phyloP scores from a whole-genome alignment of 2,113 vertebrate species.

The Chaetorhynchus papuensis region DNA sequence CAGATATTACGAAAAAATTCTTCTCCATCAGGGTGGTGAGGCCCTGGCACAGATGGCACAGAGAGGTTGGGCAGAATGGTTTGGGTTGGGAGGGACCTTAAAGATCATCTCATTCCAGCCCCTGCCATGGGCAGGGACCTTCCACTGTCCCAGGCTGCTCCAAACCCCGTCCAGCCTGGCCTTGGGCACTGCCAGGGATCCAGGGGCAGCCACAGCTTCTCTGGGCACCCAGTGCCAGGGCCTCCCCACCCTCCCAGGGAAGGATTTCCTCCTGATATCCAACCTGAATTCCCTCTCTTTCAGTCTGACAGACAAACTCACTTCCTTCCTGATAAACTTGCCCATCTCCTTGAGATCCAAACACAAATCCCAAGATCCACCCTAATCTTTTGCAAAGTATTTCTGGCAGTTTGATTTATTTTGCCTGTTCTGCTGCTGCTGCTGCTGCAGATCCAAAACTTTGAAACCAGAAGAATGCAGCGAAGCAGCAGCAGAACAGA shows the following conservation, averaged over 20 bases:
- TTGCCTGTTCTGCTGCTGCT: neutral
- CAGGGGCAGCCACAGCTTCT: neutral
- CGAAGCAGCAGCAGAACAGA: neutral
- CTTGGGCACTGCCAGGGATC: neutral
- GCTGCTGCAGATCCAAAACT: neutral
- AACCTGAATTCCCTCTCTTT: neutral
- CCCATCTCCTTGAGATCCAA: neutral
- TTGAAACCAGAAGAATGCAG: neutral
- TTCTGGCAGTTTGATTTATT: conserved; percentile 27
- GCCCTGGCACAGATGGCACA: neutral
- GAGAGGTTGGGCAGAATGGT: neutral
- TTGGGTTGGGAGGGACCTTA: neutral
- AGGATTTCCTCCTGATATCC: neutral
- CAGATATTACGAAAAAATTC: neutral
- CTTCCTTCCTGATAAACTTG: neutral
- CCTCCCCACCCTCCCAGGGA: fast-evolving
- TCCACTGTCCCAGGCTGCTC: fast-evolving
- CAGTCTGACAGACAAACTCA: neutral
- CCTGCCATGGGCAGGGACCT: neutral
- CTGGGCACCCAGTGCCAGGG: neutral
- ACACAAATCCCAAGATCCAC: neutral
- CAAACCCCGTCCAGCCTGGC: fast-evolving
- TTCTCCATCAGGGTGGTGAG: neutral
- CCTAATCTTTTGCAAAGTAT: neutral
- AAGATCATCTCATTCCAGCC: fast-evolving